Conservation (phyloP, 1,140 invertebrate species). For the Trachelipus rathkii region DNA sequence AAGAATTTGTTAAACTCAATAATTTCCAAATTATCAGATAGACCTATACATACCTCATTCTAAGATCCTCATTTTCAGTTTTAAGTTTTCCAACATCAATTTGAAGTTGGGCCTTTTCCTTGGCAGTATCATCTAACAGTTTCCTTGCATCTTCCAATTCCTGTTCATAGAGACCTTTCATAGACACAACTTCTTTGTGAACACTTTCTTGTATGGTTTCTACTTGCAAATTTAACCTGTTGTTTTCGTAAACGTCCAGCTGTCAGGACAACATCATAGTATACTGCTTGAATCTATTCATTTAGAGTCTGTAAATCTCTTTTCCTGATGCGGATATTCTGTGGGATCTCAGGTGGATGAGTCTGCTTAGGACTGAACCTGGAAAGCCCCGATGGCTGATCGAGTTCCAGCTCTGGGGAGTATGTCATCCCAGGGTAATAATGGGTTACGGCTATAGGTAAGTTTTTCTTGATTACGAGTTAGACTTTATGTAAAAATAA, state of each 20-base stretch:
- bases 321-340: constrained; percentile 86
- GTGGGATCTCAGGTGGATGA: too few relatives aligned
- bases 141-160: not conserved
- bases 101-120: not conserved
- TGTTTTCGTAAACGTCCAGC: constrained; percentile 89
- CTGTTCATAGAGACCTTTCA: not conserved
- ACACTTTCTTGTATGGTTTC: constrained; percentile 59
- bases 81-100: constrained; percentile 11
- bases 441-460: too few relatives aligned
- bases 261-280: constrained; percentile 90
- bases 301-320: constrained; percentile 89
- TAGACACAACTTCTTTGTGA: constrained; percentile 53
- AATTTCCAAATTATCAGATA: too few relatives aligned
- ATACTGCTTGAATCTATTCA: constrained; percentile 87
- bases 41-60: too few relatives aligned
- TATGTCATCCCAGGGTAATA: too few relatives aligned
- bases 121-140: not conserved
- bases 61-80: not conserved
- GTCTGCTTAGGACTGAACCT: too few relatives aligned
- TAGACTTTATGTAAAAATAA: too few relatives aligned
- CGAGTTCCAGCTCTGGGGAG: too few relatives aligned
- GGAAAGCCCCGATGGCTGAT: too few relatives aligned
- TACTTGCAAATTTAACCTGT: constrained; percentile 71
- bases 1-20: too few relatives aligned
- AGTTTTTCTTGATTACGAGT: too few relatives aligned